Conservation (phyloP, 2,113 vertebrate genomes). For the Mirounga angustirostris region DNA sequence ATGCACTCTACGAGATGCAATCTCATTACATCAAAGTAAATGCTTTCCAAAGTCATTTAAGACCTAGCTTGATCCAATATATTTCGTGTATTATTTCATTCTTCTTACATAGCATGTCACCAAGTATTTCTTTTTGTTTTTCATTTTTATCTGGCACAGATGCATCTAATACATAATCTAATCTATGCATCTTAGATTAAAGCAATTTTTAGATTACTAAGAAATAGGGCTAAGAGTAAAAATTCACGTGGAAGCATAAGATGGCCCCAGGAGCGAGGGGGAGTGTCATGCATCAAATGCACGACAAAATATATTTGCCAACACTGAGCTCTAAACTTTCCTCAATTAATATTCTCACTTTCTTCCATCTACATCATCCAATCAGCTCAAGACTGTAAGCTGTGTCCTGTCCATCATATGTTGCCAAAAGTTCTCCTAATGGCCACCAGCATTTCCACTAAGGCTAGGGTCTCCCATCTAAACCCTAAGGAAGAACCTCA, state of each 20-base stretch:
- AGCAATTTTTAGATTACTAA: background rate
- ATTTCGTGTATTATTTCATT: background rate
- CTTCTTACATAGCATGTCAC: accelerated
- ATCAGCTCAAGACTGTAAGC: background rate
- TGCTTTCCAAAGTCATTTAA: background rate
- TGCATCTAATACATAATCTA: background rate
- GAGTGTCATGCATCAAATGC: accelerated
- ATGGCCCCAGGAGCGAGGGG: background rate
- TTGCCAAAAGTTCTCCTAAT: accelerated
- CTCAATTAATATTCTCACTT: too few species aligned
- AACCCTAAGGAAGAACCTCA: background rate
- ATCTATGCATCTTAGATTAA: accelerated
- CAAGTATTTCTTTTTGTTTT: background rate
- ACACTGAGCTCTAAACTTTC: background rate
- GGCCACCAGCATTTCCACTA: too few species aligned
- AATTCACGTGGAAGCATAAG: background rate
- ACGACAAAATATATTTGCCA: background rate
- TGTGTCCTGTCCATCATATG: background rate
- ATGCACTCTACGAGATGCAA: accelerated
- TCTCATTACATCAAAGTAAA: background rate
- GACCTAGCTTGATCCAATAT: background rate
- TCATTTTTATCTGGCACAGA: background rate
- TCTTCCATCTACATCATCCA: too few species aligned
- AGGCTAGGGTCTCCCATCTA: background rate
- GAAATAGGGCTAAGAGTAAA: background rate